A percentile compares a stretch with the other conserved stretches of the same genome.
Conservation (phyloP, 2,888 invertebrate species). For the Micoletzkya japonica region DNA sequence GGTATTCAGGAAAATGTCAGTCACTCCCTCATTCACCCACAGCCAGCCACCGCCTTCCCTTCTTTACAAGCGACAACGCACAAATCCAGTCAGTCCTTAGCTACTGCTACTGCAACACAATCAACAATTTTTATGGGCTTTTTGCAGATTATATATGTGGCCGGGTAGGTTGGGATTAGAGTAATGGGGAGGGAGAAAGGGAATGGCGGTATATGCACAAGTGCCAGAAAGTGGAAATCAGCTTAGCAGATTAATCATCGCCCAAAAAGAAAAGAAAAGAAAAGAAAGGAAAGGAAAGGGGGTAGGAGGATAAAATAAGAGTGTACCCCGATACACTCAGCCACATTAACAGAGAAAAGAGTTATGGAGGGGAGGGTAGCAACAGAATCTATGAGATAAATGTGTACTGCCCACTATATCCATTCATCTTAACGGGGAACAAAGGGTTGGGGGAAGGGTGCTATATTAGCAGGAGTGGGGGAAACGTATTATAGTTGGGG, state of each 20-base stretch:
- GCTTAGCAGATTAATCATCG: constrained; percentile 23
- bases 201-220: constrained; percentile 11
- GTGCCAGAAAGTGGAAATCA: constrained; percentile 15
- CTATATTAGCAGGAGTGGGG: constrained; percentile 12
- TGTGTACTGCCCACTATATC: too few relatives aligned
- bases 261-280: too few relatives aligned
- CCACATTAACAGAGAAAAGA: constrained; percentile 13
- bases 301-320: too few relatives aligned
- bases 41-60: too few relatives aligned
- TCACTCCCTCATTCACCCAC: too few relatives aligned
- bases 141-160: constrained; percentile 20
- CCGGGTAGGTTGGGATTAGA: not conserved
- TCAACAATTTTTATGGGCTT: constrained; percentile 30
- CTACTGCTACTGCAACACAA: not conserved
- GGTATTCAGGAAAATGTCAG: too few relatives aligned
- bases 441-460: constrained; percentile 1
- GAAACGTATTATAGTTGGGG: constrained; percentile 4
- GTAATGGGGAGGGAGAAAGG: not conserved
- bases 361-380: constrained; percentile 1
- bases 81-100: not conserved
- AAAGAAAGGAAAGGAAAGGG: too few relatives aligned
- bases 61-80: not conserved
- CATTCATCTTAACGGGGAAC: too few relatives aligned
- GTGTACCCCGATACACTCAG: not conserved
- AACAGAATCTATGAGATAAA: too few relatives aligned